phyloP scores from a whole-genome alignment of 2,113 vertebrate genomes.

The Neomonachus schauinslandi region DNA sequence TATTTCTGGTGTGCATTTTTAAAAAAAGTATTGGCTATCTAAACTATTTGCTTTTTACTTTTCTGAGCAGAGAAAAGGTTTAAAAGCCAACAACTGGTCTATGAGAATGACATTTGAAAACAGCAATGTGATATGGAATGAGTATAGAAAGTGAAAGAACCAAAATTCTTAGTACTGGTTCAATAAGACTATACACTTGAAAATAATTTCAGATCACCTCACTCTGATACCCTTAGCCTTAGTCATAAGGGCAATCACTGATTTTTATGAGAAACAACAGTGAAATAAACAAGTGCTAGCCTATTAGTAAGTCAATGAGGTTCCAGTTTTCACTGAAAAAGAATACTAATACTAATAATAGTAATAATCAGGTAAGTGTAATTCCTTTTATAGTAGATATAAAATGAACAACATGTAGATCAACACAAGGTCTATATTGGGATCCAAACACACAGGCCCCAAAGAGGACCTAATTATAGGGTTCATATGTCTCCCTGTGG shows the following conservation, averaged over 20 bases:
- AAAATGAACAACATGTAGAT: neutral
- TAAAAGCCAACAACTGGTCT: neutral
- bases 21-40: neutral
- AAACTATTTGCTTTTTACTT: neutral
- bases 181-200: neutral
- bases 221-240: neutral
- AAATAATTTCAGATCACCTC: neutral
- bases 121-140: neutral
- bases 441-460: neutral
- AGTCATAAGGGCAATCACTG: neutral
- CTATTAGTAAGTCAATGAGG: neutral
- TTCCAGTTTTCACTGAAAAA: neutral
- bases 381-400: neutral
- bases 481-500: no score
- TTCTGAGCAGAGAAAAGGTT: neutral
- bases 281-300: neutral
- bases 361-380: neutral
- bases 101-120: constrained; percentile 32
- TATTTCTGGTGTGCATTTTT: neutral
- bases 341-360: neutral
- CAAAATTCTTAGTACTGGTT: neutral
- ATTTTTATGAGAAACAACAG: neutral
- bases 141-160: neutral
- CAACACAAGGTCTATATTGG: neutral
- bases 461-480: neutral